Conservation (phyloP, 2,113 vertebrate genomes). For the Passer montanus region DNA sequence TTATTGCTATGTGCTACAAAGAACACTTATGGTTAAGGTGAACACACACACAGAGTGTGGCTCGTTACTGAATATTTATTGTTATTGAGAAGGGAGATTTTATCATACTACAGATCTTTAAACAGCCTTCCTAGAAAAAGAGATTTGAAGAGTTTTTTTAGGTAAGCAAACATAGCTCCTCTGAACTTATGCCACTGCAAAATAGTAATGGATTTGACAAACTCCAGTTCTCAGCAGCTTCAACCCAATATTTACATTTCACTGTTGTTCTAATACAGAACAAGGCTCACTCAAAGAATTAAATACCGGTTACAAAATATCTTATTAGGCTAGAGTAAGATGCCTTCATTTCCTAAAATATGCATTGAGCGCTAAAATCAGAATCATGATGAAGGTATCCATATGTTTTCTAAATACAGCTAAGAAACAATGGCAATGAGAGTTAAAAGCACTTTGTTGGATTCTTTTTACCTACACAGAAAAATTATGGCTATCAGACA, state of each 20-base stretch:
- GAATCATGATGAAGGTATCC: neutral
- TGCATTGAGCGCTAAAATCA: neutral
- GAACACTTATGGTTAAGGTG: neutral
- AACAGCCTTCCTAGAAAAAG: neutral
- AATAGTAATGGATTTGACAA: neutral
- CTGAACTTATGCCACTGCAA: neutral
- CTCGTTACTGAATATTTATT: constrained; percentile 30
- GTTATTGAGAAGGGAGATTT: neutral
- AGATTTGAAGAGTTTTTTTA: neutral
- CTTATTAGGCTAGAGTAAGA: neutral
- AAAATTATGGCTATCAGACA: neutral
- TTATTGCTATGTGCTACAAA: neutral
- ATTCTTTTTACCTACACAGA: neutral
- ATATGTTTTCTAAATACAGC: neutral
- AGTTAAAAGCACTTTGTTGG: neutral
- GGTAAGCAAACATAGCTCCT: neutral
- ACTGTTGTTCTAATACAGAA: neutral
- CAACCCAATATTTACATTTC: neutral
- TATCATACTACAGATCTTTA: neutral
- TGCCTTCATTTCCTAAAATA: neutral
- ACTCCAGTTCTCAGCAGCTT: neutral
- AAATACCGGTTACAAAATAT: neutral
- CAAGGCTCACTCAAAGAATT: neutral
- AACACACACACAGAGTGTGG: neutral
- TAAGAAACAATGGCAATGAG: neutral